Percentiles rank a stretch among this genome's conserved stretches.
Evolutionary conservation across 2,113 vertebrate species (phyloP).

Genomic region (Bagarius yarrelli): DNA sequence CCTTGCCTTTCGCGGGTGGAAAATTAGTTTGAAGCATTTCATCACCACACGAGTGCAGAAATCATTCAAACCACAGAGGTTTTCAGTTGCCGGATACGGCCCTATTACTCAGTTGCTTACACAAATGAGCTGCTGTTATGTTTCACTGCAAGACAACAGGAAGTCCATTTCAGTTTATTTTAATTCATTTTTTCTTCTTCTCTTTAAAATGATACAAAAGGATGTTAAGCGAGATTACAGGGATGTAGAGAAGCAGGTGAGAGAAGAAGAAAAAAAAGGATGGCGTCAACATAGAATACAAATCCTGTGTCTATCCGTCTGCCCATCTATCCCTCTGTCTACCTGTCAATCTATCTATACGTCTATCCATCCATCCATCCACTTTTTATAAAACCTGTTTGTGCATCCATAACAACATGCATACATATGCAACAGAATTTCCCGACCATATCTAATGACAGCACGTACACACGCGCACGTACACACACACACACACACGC

Average conservation of each 20-base stretch:
- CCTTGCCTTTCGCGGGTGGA: not conserved
- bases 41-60: slow-evolving; percentile 5
- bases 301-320: not conserved
- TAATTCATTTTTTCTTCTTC: too few relatives aligned
- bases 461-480: not conserved
- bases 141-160: too few relatives aligned
- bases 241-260: not conserved
- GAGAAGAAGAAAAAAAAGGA: not conserved
- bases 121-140: too few relatives aligned
- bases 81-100: not conserved
- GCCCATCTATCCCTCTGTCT: too few relatives aligned
- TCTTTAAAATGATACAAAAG: too few relatives aligned
- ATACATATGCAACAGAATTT: not conserved
- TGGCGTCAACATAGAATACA: not conserved
- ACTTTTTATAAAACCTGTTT: not conserved
- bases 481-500: not conserved
- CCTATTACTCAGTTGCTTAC: too few relatives aligned
- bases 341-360: too few relatives aligned
- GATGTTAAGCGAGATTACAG: too few relatives aligned
- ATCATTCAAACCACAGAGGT: not conserved
- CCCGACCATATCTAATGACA: not conserved
- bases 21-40: slow-evolving; percentile 15
- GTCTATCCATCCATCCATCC: too few relatives aligned
- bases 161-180: too few relatives aligned
- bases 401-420: not conserved